Conservation (phyloP, 2,113 vertebrate species). For the Chitala chitala region DNA sequence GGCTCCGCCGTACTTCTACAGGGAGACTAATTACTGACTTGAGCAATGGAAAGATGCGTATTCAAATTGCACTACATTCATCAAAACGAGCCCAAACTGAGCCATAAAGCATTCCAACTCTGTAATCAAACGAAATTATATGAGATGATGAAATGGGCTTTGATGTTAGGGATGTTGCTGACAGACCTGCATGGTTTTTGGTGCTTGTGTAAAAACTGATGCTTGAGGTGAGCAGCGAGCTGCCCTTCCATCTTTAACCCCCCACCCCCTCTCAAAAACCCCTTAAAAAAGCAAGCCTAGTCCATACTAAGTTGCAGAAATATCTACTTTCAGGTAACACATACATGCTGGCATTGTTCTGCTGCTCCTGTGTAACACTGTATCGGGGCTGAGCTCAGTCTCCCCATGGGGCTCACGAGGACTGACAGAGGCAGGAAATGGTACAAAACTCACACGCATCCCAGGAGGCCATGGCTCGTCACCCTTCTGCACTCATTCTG, state of each 20-base stretch:
- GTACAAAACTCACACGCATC: neutral
- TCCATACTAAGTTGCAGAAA: too few relatives aligned
- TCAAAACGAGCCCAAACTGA: constrained; percentile 49
- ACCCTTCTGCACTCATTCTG: too few relatives aligned
- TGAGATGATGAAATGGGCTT: neutral
- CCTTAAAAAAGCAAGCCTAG: too few relatives aligned
- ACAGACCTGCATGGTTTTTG: neutral
- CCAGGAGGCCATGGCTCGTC: neutral
- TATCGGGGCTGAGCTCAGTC: neutral
- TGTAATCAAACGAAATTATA: constrained; percentile 26
- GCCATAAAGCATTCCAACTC: constrained; percentile 48
- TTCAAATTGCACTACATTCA: constrained; percentile 51
- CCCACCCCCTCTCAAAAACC: too few relatives aligned
- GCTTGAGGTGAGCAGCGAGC: neutral
- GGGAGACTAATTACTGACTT: constrained; percentile 48
- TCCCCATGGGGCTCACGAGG: too few relatives aligned
- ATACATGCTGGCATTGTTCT: too few relatives aligned
- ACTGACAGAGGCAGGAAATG: neutral
- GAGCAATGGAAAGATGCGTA: constrained; percentile 39
- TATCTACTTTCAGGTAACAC: too few relatives aligned
- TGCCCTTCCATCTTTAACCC: too few relatives aligned
- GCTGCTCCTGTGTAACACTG: too few relatives aligned
- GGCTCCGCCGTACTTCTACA: constrained; percentile 37
- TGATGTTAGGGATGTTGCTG: neutral
- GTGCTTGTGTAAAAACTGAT: neutral